These are phyloP conservation scores for Drosophila kohkoa DNA, from an alignment of 1,140 invertebrate species.

Conservation along the genomic window DNA sequence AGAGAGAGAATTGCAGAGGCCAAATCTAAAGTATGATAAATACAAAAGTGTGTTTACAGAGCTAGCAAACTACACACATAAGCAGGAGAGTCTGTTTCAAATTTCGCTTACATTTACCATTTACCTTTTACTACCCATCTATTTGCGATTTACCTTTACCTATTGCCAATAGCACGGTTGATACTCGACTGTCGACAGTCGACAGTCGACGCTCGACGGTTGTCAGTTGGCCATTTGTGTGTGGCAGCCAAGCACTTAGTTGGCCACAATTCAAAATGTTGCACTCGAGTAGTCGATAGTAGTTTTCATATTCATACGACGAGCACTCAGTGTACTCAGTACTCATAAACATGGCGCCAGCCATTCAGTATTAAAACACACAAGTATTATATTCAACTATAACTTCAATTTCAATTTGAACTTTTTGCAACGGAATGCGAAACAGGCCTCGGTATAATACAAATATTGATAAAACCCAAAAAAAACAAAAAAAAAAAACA, in stretches of 20 bases:
- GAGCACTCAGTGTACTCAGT: neutral
- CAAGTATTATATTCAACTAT: slow-evolving; percentile 22
- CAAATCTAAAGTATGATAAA: slow-evolving; percentile 78
- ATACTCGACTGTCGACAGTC: too few relatives aligned
- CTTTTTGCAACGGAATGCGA: slow-evolving; percentile 27
- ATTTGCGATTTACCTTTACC: neutral
- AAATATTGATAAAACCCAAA: slow-evolving; percentile 22
- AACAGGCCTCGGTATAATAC: slow-evolving; percentile 29
- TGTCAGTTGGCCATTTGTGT: too few relatives aligned
- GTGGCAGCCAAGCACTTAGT: slow-evolving; percentile 3
- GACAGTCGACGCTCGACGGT: neutral
- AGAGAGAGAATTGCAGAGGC: slow-evolving; percentile 57
- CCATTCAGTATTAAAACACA: slow-evolving; percentile 28
- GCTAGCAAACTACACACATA: slow-evolving; percentile 34
- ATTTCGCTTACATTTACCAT: slow-evolving; percentile 22
- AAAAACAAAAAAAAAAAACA: too few relatives aligned
- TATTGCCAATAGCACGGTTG: neutral
- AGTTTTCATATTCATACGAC: slow-evolving; percentile 16
- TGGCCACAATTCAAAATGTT: slow-evolving; percentile 12
- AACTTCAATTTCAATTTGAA: neutral
- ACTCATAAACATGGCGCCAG: neutral
- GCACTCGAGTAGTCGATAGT: slow-evolving; percentile 23
- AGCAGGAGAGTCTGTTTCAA: slow-evolving; percentile 31
- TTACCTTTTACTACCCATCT: too few relatives aligned
- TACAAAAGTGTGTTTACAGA: slow-evolving; percentile 47